Evolutionary conservation across 2,113 vertebrate species (phyloP).

Genomic region (Ochotona curzoniae): DNA sequence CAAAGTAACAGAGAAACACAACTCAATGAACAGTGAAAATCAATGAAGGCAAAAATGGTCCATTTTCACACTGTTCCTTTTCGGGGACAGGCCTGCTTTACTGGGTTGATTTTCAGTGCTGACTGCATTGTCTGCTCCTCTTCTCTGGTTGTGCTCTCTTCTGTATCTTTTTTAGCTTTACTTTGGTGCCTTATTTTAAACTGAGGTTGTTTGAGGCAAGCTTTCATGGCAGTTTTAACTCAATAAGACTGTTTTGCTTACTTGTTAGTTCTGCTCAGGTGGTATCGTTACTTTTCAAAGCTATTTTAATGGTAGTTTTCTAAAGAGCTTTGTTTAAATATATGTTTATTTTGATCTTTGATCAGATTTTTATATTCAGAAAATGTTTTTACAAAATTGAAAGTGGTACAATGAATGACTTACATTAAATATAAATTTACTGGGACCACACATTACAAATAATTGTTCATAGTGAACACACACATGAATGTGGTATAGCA

Average conservation of each 20-base stretch:
- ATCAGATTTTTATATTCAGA: neutral
- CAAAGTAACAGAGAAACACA: conserved; percentile 16
- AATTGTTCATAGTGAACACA: neutral
- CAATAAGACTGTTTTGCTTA: neutral
- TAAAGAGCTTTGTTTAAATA: neutral
- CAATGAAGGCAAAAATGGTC: conserved; percentile 70
- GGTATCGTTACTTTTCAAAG: neutral
- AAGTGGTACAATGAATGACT: neutral
- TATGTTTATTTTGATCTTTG: neutral
- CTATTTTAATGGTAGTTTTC: neutral
- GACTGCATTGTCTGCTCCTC: conserved; percentile 49
- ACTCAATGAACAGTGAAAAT: conserved; percentile 67
- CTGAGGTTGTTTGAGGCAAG: neutral
- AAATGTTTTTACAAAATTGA: neutral
- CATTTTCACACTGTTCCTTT: conserved; percentile 64
- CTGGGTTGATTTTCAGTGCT: conserved; percentile 70
- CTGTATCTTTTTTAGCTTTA: conserved; percentile 14
- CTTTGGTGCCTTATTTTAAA: conserved; percentile 41
- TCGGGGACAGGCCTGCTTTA: conserved; percentile 43
- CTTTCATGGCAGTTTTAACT: conserved; percentile 18
- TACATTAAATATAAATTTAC: neutral
- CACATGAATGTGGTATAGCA: neutral
- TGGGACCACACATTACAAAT: neutral
- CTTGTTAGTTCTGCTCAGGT: conserved; percentile 32
- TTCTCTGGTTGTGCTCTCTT: neutral